These are phyloP conservation scores for Aphrocallistes beatrix DNA, from an alignment of 37 sponge, comb jelly and placozoan species.

Conservation along the genomic window DNA sequence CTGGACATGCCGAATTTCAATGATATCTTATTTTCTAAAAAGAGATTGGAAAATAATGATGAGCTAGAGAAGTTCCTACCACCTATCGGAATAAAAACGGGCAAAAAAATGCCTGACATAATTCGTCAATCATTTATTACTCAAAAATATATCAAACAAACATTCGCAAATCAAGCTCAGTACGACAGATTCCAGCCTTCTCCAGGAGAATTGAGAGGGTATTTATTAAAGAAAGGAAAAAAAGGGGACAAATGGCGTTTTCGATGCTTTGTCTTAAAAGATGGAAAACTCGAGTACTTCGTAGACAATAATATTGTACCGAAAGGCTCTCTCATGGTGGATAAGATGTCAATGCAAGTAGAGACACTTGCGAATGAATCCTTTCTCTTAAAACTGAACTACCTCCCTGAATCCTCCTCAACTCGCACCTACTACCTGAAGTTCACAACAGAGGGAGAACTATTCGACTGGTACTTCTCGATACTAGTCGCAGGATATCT, in stretches of 20 bases:
- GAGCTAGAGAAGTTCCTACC: not conserved
- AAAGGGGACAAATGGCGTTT: not conserved
- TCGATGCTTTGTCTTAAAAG: not conserved
- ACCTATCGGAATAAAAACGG: not conserved
- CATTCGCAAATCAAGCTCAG: not conserved
- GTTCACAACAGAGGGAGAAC: not conserved
- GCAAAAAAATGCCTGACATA: not conserved
- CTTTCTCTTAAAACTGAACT: not conserved
- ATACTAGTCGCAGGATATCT: not conserved
- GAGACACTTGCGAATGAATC: not conserved
- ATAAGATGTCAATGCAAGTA: not conserved
- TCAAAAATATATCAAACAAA: not conserved
- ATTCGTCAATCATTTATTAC: not conserved
- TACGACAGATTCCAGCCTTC: not conserved
- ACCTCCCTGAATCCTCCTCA: not conserved
- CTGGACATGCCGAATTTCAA: too few species aligned
- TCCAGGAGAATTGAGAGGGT: not conserved
- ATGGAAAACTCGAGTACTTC: not conserved
- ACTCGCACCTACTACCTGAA: not conserved
- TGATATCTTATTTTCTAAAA: too few species aligned
- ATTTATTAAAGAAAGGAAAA: slow-evolving; percentile 5
- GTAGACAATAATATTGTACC: not conserved
- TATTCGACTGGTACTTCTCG: not conserved
- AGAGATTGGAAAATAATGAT: not conserved
- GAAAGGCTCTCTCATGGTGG: not conserved